Base-by-base conservation (phyloP, 2,888 invertebrate genomes). In the Aelia acuminata region DNA sequence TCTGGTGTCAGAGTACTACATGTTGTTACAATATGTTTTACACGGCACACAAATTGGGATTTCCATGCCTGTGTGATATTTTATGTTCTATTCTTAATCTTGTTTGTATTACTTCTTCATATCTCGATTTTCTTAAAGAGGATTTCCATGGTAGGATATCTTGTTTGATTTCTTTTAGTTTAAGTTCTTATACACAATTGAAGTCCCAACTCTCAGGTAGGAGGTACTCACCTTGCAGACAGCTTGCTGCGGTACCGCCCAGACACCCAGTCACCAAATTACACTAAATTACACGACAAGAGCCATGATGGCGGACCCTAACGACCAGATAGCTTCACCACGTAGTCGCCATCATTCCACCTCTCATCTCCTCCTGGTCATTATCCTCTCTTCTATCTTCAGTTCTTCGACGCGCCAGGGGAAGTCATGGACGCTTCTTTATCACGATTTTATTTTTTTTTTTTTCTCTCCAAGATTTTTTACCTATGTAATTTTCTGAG, bases 401-500 rank as follows among this genome's bases (percentile, higher is more conserved):
- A 57, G 26, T 57, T 57, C 11, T 57, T 13, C 3, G 1, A n/a
- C n/a, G n/a, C 26, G 13, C 0, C 26, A 2, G 57, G 26, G 57
- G 57, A 26, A 4, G 63, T 35, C 63, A 70, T 70, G 63, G 63
- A 20, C 63, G 18, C 35, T 70, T 70, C 22, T 70, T 20, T 35
- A 70, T 31, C 63, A 70, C 63, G 63, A 70, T 70, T 70, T 70
- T 20, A 18, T 70, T 63, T 70, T 70, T 31, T 70, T 70, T 31
- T 70, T 70, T 1, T 70, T 70, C 18, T 63, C 35, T 35, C 31
- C 1, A 20, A 1, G 35, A 15, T 20, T 35, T 20, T 7, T 63
- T 18, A n/a, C n/a, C n/a, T n/a, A n/a, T n/a, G 63, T 63, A 31
- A 35, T 63, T 63, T 63, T 31, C 31, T 0, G 15, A 26, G 53